phyloP scores from a whole-genome alignment of 2,888 invertebrate genomes.

The Cephus pygmeus region DNA sequence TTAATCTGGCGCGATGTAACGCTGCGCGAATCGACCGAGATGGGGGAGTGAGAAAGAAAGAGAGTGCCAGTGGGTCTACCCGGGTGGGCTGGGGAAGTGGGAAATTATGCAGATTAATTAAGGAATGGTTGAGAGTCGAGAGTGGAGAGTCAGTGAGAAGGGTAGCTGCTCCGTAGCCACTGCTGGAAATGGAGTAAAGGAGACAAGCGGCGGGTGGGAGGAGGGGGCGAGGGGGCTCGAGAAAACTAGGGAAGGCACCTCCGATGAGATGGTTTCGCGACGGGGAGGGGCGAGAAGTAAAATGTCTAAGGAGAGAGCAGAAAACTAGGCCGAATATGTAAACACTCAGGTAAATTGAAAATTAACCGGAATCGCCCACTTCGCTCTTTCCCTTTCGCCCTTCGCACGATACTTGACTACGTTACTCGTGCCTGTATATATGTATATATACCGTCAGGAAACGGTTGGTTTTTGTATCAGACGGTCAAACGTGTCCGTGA shows the following conservation, averaged over 20 bases:
- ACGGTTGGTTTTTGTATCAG: not conserved
- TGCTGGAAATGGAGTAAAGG: not conserved
- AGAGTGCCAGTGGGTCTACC: conserved; percentile 13
- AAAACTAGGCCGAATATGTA: conserved; percentile 15
- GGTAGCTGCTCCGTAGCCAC: not conserved
- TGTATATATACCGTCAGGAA: too few species aligned
- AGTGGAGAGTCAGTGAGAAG: conserved; percentile 2
- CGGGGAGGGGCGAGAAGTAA: conserved; percentile 2
- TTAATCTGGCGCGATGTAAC: conserved; percentile 45
- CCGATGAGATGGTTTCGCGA: not conserved
- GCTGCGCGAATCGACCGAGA: conserved; percentile 20
- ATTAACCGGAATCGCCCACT: conserved; percentile 14
- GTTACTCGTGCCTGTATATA: not conserved
- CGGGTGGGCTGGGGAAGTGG: conserved; percentile 36
- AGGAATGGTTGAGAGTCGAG: conserved; percentile 36
- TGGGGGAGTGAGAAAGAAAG: conserved; percentile 29
- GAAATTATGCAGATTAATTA: conserved; percentile 52
- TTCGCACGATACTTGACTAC: not conserved
- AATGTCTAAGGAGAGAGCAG: conserved; percentile 13
- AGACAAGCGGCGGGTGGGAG: conserved; percentile 1
- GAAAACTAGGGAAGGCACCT: not conserved
- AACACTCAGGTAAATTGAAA: conserved; percentile 22
- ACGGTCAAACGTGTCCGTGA: not conserved
- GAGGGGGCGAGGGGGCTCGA: conserved; percentile 15
- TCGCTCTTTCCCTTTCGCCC: not conserved